Base-by-base conservation (phyloP, 2,113 vertebrate species). In the Rhineura floridana region DNA sequence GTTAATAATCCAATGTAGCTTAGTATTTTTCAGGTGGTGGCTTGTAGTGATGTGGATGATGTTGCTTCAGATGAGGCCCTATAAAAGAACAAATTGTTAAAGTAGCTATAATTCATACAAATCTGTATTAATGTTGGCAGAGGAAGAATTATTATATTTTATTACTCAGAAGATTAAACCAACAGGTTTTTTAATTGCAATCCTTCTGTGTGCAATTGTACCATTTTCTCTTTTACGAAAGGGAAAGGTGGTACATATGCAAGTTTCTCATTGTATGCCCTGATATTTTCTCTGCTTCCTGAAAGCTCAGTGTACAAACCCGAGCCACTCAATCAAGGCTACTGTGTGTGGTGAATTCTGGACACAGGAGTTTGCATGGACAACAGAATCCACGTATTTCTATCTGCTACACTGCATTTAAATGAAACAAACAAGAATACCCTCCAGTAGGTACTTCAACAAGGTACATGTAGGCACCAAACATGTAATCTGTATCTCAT, bases 11-110 rank as follows among this genome's bases (percentile, higher is more conserved):
- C 48, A 39, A 88, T 83, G 39, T 48, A 86, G 87, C 83, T 97
- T 96, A 99, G 90, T 98, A 97, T 90, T 97, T 98, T 92, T 97
- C 98, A 75, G 97, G 97, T 1, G 97, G 93, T 10, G 97, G 95
- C 91, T 96, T 96, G 91, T 97, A 98, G 86, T 97, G 98, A 90
- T 97, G 98, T 39, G 97, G 88, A 90, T 98, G 98, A 87, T 97
- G 98, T 72, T 98, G 98, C 84, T 97, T 98, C 87, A 98, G 96
- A 91, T 97, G 97, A 84, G 97, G 96, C 90, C 98, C 98, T 99
- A 81, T 85, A 85, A 62, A 86, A 87, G 76, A 88, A 85, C 46
- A 91, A 70, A 89, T 0, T 81, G 59, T 50, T 94, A n/a, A 30
- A 69, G 0, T 8, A 12, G 82, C 62, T 0, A 0, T 25, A 50